Percentiles rank a stretch among this genome's conserved stretches.
phyloP scores from a whole-genome alignment of 2,797 vertebrate genomes.

The Enteromius paludinosus region DNA sequence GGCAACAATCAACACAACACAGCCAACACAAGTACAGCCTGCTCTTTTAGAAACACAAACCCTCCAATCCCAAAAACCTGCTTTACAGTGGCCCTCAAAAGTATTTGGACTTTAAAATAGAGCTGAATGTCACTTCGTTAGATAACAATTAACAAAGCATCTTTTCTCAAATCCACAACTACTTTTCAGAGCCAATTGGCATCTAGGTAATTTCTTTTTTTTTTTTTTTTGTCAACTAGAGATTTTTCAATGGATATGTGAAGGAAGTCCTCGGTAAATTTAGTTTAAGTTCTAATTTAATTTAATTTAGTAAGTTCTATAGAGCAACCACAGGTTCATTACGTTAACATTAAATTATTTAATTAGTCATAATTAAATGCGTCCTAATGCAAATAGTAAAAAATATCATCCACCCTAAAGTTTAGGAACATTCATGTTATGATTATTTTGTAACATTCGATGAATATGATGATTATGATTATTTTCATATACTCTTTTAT shows the following conservation, averaged over 20 bases:
- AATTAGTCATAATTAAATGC: background rate
- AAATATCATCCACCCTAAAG: background rate
- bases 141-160: background rate
- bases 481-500: background rate
- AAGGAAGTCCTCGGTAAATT: background rate
- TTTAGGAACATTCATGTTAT: background rate
- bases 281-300: too few species aligned
- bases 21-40: constrained; percentile 2
- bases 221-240: background rate
- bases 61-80: background rate
- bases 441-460: background rate
- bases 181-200: background rate
- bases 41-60: background rate
- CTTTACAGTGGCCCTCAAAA: background rate
- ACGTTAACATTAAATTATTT: background rate
- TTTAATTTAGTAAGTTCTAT: too few species aligned
- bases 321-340: background rate
- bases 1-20: background rate
- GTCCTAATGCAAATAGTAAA: background rate
- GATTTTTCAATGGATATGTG: background rate
- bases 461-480: background rate
- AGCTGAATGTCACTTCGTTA: background rate
- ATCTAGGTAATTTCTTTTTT: background rate
- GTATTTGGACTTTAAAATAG: background rate
- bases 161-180: background rate